phyloP scores from a whole-genome alignment of 2,888 invertebrate genomes.

The Caenorhabditis sp. region DNA sequence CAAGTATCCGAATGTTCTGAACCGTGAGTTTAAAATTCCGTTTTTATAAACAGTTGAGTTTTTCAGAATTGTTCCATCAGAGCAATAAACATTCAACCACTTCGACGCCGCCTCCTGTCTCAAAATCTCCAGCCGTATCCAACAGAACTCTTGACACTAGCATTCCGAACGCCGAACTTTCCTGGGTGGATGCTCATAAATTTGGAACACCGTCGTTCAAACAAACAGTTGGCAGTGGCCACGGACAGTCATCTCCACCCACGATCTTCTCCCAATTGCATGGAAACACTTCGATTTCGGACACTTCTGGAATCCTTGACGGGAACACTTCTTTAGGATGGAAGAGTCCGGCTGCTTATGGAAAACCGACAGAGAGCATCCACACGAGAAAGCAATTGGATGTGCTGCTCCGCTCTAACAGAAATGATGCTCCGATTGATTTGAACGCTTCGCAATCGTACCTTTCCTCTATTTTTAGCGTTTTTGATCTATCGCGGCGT shows the following conservation, averaged over 20 bases:
- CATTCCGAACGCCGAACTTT: constrained; percentile 34
- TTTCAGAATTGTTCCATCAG: constrained; percentile 27
- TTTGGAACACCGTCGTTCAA: constrained; percentile 61
- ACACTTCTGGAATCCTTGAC: constrained; percentile 40
- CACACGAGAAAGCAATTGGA: constrained; percentile 70
- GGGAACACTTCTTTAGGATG: constrained; percentile 31
- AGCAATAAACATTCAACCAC: too few species aligned
- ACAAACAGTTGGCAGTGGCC: too few species aligned
- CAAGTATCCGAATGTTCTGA: constrained; percentile 42
- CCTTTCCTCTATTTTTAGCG: constrained; percentile 50
- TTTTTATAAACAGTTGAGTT: not conserved
- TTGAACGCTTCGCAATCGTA: constrained; percentile 47
- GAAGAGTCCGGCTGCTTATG: constrained; percentile 48
- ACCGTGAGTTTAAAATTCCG: not conserved
- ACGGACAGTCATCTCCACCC: constrained; percentile 21
- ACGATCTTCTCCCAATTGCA: not conserved
- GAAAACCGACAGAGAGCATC: constrained; percentile 62
- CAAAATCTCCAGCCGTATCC: not conserved
- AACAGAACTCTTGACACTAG: constrained; percentile 29
- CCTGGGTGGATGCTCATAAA: constrained; percentile 60
- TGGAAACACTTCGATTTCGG: constrained; percentile 20
- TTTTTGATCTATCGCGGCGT: constrained; percentile 42
- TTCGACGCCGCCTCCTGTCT: not conserved
- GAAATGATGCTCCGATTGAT: constrained; percentile 47
- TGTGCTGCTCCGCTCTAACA: constrained; percentile 48